Evolutionary conservation across 1,140 invertebrate species (phyloP).

Genomic region (Cydia pomonella): DNA sequence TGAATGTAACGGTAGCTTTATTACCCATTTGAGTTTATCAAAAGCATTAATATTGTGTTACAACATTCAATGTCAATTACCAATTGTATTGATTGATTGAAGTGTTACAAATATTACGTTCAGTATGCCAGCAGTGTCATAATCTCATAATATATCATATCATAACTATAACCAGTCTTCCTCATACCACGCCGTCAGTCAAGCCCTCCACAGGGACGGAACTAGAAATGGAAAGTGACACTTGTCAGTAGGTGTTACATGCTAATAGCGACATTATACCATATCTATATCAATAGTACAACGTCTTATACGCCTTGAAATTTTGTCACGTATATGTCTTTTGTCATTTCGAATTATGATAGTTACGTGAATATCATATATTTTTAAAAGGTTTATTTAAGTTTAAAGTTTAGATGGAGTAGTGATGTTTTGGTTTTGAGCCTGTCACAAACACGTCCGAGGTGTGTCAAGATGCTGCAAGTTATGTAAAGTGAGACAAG

Average conservation of each 20-base stretch:
- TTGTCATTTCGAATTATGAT: not conserved
- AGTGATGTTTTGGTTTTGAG: not conserved
- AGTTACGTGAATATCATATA: not conserved
- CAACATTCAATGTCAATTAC: not conserved
- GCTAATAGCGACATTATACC: constrained; percentile 24
- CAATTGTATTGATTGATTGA: not conserved
- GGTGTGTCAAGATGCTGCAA: constrained; percentile 24
- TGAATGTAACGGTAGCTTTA: no score
- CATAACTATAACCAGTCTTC: constrained; percentile 3
- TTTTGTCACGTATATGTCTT: not conserved
- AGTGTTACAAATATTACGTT: not conserved
- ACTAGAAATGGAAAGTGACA: constrained; percentile 26
- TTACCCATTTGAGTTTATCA: no score
- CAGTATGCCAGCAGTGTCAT: not conserved
- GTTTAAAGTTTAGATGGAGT: not conserved
- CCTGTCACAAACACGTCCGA: not conserved
- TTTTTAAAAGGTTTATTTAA: not conserved
- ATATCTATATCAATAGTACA: not conserved
- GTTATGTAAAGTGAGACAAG: constrained; percentile 19
- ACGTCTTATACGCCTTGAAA: not conserved
- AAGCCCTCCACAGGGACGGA: constrained; percentile 24
- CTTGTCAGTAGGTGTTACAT: constrained; percentile 23
- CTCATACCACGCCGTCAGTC: constrained; percentile 11
- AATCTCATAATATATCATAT: not conserved
- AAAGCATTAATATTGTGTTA: not conserved